Conservation (phyloP, 2,113 vertebrate species). For the Corvus cornix region DNA sequence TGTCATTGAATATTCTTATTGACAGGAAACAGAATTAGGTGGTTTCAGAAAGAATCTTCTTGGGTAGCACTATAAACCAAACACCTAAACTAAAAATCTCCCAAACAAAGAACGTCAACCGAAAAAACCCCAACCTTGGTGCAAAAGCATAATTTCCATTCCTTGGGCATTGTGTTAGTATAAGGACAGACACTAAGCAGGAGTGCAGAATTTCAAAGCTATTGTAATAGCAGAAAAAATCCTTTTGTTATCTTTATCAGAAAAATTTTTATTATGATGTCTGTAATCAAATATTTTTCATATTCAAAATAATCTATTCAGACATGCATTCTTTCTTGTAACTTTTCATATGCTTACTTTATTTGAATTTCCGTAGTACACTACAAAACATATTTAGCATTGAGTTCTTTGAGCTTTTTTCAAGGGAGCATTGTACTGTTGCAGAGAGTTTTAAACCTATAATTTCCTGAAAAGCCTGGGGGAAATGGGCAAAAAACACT, state of each 20-base stretch:
- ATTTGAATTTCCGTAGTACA: not conserved
- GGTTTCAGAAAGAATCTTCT: not conserved
- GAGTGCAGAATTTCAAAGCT: not conserved
- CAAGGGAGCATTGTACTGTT: not conserved
- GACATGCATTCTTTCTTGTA: not conserved
- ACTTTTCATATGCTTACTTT: not conserved
- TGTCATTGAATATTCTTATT: not conserved
- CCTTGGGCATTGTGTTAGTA: not conserved
- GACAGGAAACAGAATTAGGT: not conserved
- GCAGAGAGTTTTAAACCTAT: not conserved
- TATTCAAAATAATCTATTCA: not conserved
- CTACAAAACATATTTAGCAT: not conserved
- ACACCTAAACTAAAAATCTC: not conserved
- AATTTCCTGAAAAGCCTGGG: not conserved
- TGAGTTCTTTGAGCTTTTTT: not conserved
- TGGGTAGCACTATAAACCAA: not conserved
- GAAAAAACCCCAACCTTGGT: rapidly evolving
- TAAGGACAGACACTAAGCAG: not conserved
- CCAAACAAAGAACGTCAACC: not conserved
- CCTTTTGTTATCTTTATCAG: not conserved
- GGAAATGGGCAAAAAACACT: not conserved
- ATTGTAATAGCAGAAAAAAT: not conserved
- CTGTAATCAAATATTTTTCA: not conserved
- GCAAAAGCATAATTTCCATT: not conserved
- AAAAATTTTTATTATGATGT: not conserved